Evolutionary conservation across 2,797 vertebrate genomes (phyloP), one percentile per base, ranked within the genome.

Genomic region (Sitta carolinensis): DNA sequence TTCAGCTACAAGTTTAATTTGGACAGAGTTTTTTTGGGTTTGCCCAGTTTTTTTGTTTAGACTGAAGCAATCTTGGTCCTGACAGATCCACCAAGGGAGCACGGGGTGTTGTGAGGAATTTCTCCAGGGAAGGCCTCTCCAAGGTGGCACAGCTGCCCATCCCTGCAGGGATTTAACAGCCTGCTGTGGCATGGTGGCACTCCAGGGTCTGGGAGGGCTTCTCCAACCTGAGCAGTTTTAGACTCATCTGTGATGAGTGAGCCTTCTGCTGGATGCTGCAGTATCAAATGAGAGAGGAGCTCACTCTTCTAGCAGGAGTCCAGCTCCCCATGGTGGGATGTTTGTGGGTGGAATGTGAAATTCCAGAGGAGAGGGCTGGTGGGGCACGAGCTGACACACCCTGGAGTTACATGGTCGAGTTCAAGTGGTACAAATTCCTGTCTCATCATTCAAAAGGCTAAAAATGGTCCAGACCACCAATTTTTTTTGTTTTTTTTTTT

Each of bases 361-460:
- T 77, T 51, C 11, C n/a, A 20, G 81, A 75, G 58, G 3, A 75
- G 50, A 78, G 38, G 77, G 73, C 5, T 18, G 64, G 29, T 52
- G 58, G 27, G 43, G 42, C 40, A 16, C 5, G 30, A 34, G 14
- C 66, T 84, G 58, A 36, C 5, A 6, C 30, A 68, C 73, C 84
- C 66, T 81, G 57, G 3, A 48, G 67, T 57, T 79, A 32, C 34
- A 63, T 52, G 54, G 48, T 63, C 54, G 25, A 51, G 51, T 27
- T 50, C 70, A 79, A 93, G 45, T 27, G 21, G 36, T 89, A 32
- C 16, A 51, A 85, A 73, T 93, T 85, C 73, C 55, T 59, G 32
- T 67, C 83, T 70, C 68, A 15, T 64, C 54, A 7, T 84, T 89
- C 84, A 61, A 55, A 94, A 87, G 55, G 55, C 91, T 94, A 83